phyloP scores from a whole-genome alignment of 2,888 invertebrate species.

The Siphlonurus alternatus region DNA sequence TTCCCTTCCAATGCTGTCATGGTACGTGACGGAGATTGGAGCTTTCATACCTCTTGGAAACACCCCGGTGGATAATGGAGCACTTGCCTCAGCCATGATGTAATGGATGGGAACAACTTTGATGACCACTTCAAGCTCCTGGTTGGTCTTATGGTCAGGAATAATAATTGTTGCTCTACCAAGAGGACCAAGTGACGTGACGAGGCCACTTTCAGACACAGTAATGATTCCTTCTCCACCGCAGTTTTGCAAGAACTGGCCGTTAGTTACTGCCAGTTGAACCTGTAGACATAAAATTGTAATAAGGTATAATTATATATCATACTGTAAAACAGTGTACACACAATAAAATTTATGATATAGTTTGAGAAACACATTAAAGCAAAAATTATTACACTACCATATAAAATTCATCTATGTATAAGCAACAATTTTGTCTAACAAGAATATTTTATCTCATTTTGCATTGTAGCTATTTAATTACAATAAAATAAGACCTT shows the following conservation, averaged over 20 bases:
- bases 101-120: not conserved
- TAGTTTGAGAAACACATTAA: not conserved
- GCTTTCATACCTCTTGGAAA: not conserved
- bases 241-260: not conserved
- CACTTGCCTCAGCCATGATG: not conserved
- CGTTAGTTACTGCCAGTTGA: not conserved
- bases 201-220: not conserved
- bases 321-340: no score
- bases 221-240: not conserved
- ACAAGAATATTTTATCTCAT: no score
- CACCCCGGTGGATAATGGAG: not conserved
- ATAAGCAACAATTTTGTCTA: no score
- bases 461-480: no score
- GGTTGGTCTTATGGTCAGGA: not conserved
- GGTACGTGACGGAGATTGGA: not conserved
- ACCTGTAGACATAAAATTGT: not conserved
- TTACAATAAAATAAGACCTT: no score
- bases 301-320: not conserved
- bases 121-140: not conserved
- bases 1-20: not conserved
- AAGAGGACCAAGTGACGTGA: not conserved
- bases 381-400: not conserved
- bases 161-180: not conserved
- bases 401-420: no score
- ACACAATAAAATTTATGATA: not conserved